Conservation (phyloP, 2,888 invertebrate species). For the Unio pictorum region DNA sequence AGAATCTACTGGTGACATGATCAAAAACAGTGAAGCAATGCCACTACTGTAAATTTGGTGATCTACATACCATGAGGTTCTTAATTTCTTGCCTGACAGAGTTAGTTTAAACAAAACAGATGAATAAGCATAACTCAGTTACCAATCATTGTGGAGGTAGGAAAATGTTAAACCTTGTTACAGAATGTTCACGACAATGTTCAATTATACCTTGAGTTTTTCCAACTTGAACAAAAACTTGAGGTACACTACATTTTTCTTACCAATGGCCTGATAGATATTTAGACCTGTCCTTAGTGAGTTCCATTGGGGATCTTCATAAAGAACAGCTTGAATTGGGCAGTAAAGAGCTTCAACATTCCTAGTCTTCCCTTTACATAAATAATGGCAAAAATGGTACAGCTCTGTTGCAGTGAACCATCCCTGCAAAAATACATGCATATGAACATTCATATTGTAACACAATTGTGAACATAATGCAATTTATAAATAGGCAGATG, state of each 20-base stretch:
- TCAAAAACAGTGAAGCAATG: too few relatives aligned
- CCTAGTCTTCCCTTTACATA: conserved; percentile 54
- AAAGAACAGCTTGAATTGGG: conserved; percentile 39
- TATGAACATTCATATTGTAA: not conserved
- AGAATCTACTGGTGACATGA: too few relatives aligned
- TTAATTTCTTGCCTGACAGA: too few relatives aligned
- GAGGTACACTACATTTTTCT: not conserved
- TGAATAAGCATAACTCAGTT: too few relatives aligned
- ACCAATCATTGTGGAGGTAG: too few relatives aligned
- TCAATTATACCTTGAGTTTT: not conserved
- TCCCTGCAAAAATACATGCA: conserved; percentile 43
- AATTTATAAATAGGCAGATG: too few relatives aligned
- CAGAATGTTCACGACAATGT: not conserved
- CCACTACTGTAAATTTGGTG: too few relatives aligned
- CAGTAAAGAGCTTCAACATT: conserved; percentile 54
- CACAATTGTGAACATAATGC: not conserved
- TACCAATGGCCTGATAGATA: conserved; percentile 39
- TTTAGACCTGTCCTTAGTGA: conserved; percentile 28
- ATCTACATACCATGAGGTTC: too few relatives aligned
- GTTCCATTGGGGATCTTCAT: conserved; percentile 41
- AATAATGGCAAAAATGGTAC: conserved; percentile 55
- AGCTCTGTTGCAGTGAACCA: conserved; percentile 63
- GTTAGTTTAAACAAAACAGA: too few relatives aligned
- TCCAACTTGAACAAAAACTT: not conserved
- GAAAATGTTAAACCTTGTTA: not conserved